Conservation (phyloP, 2,113 vertebrate genomes). For the Ceyx melanurus region DNA sequence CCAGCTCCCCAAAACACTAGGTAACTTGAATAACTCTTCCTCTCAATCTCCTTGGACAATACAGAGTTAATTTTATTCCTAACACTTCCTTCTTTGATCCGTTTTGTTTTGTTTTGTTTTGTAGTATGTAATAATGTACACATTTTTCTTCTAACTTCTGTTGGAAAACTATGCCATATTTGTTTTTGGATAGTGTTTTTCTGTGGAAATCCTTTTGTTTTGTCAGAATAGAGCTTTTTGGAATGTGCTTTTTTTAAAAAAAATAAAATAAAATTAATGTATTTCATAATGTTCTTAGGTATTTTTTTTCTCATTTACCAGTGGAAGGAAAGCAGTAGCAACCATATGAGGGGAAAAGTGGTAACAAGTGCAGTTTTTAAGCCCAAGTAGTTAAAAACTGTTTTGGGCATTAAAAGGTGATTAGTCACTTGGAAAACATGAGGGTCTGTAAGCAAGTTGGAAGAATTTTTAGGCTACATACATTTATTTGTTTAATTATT, state of each 20-base stretch:
- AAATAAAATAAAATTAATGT: neutral
- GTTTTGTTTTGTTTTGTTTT: neutral
- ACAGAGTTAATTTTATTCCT: neutral
- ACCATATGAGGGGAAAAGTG: neutral
- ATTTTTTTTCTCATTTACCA: neutral
- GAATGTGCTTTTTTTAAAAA: neutral
- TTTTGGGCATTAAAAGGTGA: neutral
- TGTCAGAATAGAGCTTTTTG: neutral
- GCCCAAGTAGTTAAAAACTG: neutral
- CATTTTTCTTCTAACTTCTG: neutral
- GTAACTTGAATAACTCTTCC: neutral
- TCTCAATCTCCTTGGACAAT: neutral
- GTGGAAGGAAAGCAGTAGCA: neutral
- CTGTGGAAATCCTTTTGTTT: neutral
- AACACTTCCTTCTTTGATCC: neutral
- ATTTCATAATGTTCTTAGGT: neutral
- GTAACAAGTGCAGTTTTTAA: neutral
- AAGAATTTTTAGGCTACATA: neutral
- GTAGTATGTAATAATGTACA: neutral
- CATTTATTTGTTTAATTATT: neutral
- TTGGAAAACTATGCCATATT: neutral
- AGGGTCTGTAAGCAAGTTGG: neutral
- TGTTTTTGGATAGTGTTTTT: neutral
- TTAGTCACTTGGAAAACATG: neutral
- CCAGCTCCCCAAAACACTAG: neutral